Base-by-base conservation (phyloP, 2,888 invertebrate species). In the Aethes cnicana region DNA sequence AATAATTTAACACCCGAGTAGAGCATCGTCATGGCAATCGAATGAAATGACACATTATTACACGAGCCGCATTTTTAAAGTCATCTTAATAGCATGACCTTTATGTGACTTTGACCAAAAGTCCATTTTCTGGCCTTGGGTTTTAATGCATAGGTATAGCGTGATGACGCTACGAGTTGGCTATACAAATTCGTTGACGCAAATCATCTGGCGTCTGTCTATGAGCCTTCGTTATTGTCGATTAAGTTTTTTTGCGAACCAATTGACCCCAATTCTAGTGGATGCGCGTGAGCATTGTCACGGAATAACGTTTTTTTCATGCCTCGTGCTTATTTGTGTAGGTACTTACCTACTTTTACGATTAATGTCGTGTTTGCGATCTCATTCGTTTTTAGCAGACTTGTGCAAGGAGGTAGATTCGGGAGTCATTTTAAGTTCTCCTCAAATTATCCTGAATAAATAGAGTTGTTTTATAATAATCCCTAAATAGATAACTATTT, bases 141-240 rank as follows among this genome's bases (percentile, higher is more conserved):
- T 53, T 58, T 55, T 53, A 58, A 56, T 55, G 18, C 28, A 30
- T 53, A 37, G 49, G 20, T 48, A 42, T 21, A 9, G 8, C 26
- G 57, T 54, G 56, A 57, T 77, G 81, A 75, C 80, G 80, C 73
- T 69, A 79, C 62, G 61, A 47, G 33, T 54, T 18, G 44, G 61
- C 64, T 71, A 68, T 62, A 50, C 23, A 54, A 50, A 49, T 50
- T 44, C 36, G 64, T 73, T 82, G 84, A 85, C 84, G 84, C 81
- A 84, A 75, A 74, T 71, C 69, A 66, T 69, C 68, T 63, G 68
- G 62, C 65, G 64, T 70, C 63, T 65, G 62, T 59, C 58, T 70
- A 81, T 81, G 75, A 72, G 66, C 77, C 79, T 79, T 84, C 74
- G 77, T 84, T 80, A 76, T 66, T 67, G 74, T 72, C 77, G 72